Evolutionary conservation across 2,888 invertebrate genomes (phyloP), one percentile per base, ranked within the genome.

Genomic region (Drosophila nr. perissopoda): DNA sequence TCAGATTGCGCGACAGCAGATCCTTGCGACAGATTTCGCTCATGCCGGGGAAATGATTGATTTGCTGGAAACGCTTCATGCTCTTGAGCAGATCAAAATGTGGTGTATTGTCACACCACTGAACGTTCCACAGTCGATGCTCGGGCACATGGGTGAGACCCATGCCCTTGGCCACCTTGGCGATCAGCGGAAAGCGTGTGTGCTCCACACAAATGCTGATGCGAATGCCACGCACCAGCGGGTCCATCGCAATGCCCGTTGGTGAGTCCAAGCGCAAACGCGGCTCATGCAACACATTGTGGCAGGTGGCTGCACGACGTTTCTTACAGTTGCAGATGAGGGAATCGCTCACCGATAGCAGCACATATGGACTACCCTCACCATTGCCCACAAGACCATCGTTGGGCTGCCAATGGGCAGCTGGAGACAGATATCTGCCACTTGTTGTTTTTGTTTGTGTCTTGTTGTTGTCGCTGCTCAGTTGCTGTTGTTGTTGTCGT

Each of bases 1-100:
- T 98, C 71, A 98, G 94, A 93, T 98, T 98, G 68, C 98, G 94
- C 2, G 98, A 97, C 25, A 98, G 94, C 61, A 97, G 94, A 94
- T 98, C 98, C 93, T 98, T 98, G 76, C 98, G 94, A 93, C 97
- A 97, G 78, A 97, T 96, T 92, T 97, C 97, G 81, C 95, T 94
- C 97, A 97, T 97, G 63, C 97, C 97, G 1, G 98, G 98, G 91
- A 98, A 98, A 93, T 98, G 98, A 92, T 98, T 98, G 73, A 98
- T 97, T 91, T 97, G 96, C 94, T 98, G 96, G 93, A 96, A 98
- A 75, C 97, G 94, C 92, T 97, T 98, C 97, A 98, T 97, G 86
- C 97, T 97, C 93, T 98, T 98, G 56, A 97, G 97, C 62, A 97
- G 93, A 88, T 98, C 98, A 3, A 97, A 97, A 96, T 89, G 96